Percentiles rank a stretch among this genome's conserved stretches.
Evolutionary conservation across 2,113 vertebrate genomes (phyloP).

Genomic region (Macrotis lagotis): DNA sequence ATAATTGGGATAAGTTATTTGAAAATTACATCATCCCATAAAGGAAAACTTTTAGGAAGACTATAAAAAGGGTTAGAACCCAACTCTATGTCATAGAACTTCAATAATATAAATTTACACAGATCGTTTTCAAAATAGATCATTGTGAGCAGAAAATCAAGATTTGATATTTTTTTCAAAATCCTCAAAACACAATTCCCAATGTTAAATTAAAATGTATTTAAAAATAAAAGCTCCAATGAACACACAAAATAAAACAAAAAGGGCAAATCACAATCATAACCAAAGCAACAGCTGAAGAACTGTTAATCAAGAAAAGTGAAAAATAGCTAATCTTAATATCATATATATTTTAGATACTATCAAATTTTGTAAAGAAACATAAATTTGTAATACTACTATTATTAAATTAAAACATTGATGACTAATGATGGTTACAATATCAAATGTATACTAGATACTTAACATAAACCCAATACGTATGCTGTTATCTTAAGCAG

Average conservation of each 20-base stretch:
- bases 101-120: background rate
- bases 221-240: background rate
- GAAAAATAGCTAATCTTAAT: background rate
- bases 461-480: background rate
- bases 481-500: background rate
- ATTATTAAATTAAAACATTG: background rate
- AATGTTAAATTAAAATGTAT: background rate
- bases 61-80: background rate
- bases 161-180: background rate
- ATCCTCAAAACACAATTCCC: background rate
- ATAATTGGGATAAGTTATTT: background rate
- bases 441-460: background rate
- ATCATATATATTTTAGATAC: background rate
- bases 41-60: conserved; percentile 17
- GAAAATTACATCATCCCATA: background rate
- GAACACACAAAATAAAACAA: background rate
- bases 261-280: background rate
- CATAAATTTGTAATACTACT: background rate
- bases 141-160: background rate
- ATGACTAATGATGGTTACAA: background rate
- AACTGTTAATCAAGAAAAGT: background rate
- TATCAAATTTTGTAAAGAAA: background rate
- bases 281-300: background rate
- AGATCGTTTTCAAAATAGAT: conserved; percentile 3
- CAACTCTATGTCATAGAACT: background rate